A percentile compares a stretch with the other conserved stretches of the same genome.
Conservation (phyloP, 2,113 vertebrate species). For the Cichladusa arquata region DNA sequence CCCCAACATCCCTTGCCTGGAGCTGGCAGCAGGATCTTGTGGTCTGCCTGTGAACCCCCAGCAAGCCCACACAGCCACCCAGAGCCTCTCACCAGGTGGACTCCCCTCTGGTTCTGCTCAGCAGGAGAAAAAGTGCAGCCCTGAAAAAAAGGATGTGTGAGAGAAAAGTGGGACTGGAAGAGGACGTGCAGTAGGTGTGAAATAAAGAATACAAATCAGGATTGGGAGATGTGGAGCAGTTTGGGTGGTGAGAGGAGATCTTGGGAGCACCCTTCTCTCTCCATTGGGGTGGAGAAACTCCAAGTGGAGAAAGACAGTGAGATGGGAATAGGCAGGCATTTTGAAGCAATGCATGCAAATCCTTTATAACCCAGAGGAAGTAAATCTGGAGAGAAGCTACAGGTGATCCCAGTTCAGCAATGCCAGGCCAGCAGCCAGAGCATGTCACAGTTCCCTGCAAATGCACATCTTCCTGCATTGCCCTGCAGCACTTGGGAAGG, state of each 20-base stretch:
- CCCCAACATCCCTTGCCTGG: not conserved
- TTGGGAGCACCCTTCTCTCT: not conserved
- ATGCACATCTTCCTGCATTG: not conserved
- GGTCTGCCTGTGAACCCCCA: not conserved
- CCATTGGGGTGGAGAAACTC: not conserved
- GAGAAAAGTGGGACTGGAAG: not conserved
- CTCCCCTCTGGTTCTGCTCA: not conserved
- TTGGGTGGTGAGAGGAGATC: not conserved
- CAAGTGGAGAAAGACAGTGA: not conserved
- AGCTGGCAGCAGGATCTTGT: not conserved
- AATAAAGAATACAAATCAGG: not conserved
- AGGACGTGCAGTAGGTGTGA: not conserved
- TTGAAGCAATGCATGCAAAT: not conserved
- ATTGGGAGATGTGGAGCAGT: not conserved
- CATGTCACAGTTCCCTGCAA: fast-evolving
- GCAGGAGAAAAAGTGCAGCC: not conserved
- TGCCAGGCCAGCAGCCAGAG: not conserved
- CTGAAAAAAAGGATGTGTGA: fast-evolving
- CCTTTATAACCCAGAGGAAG: not conserved
- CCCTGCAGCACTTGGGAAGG: not conserved
- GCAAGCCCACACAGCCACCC: not conserved
- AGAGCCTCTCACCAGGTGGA: not conserved
- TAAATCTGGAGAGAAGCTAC: not conserved
- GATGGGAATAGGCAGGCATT: not conserved
- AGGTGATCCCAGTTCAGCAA: not conserved